Percentiles rank a stretch among this genome's conserved stretches.
Evolutionary conservation across 2,888 invertebrate species (phyloP).

Genomic region (Tetrapedia diversipes): DNA sequence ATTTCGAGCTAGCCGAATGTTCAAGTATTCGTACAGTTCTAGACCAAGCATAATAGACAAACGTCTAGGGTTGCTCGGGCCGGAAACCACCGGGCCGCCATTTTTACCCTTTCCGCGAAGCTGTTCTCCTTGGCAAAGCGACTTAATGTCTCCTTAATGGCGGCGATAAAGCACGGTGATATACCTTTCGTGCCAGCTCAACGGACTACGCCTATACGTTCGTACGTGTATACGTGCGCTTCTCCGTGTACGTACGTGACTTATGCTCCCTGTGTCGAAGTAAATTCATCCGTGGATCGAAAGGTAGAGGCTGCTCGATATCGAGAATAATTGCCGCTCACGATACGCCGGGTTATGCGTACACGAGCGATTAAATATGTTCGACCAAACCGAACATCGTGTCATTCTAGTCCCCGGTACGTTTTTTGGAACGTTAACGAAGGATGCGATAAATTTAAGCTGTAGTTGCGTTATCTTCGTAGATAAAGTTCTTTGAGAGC

Average conservation of each 20-base stretch:
- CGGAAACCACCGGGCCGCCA: constrained; percentile 52
- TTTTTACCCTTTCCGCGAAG: constrained; percentile 60
- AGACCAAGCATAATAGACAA: background rate
- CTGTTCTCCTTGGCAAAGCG: constrained; percentile 62
- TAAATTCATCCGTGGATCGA: constrained; percentile 55
- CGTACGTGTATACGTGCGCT: constrained; percentile 26
- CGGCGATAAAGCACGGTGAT: constrained; percentile 70
- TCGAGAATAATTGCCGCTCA: constrained; percentile 63
- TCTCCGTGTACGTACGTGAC: constrained; percentile 29
- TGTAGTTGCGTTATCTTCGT: background rate
- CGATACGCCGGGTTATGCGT: constrained; percentile 58
- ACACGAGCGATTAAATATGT: constrained; percentile 58
- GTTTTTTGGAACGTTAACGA: background rate
- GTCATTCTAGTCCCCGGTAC: constrained; percentile 6
- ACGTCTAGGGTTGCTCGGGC: constrained; percentile 43
- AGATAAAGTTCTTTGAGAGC: background rate
- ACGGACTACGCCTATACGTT: constrained; percentile 42
- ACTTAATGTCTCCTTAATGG: constrained; percentile 74
- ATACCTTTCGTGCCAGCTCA: constrained; percentile 57
- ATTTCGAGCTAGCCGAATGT: no score
- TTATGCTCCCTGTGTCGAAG: constrained; percentile 35
- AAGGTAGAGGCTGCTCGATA: constrained; percentile 49
- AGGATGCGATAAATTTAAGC: background rate
- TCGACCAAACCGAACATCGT: background rate
- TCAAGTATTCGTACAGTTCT: no score